Evolutionary conservation across 2,113 vertebrate species (phyloP).

Genomic region (Trematocara zebra): DNA sequence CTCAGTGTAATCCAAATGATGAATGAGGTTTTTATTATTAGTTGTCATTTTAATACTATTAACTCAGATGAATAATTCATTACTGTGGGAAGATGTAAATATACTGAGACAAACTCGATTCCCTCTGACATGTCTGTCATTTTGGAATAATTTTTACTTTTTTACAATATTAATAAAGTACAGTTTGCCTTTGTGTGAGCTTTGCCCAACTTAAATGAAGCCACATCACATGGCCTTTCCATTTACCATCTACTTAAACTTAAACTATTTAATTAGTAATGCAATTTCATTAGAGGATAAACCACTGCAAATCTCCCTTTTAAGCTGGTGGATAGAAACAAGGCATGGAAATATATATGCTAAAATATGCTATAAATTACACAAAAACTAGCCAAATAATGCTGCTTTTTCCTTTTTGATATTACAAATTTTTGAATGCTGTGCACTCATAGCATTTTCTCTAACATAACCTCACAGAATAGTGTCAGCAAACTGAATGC

Average conservation of each 20-base stretch:
- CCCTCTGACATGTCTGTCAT: neutral
- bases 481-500: neutral
- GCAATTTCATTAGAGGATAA: neutral
- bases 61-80: neutral
- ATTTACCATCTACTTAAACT: neutral
- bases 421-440: neutral
- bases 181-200: neutral
- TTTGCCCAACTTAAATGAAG: neutral
- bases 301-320: neutral
- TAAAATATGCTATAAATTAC: neutral
- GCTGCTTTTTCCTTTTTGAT: neutral
- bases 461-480: neutral
- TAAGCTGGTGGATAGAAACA: neutral
- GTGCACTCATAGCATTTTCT: neutral
- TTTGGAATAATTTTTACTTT: neutral
- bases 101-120: neutral
- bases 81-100: neutral
- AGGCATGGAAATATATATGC: neutral
- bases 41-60: neutral
- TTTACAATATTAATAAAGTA: neutral
- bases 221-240: fast-evolving
- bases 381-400: neutral
- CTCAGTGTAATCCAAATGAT: neutral
- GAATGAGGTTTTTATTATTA: neutral
- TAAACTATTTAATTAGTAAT: neutral